These are phyloP conservation scores for Tryphoninae sp. DNA, from an alignment of 2,888 invertebrate genomes.

Conservation along the genomic window DNA sequence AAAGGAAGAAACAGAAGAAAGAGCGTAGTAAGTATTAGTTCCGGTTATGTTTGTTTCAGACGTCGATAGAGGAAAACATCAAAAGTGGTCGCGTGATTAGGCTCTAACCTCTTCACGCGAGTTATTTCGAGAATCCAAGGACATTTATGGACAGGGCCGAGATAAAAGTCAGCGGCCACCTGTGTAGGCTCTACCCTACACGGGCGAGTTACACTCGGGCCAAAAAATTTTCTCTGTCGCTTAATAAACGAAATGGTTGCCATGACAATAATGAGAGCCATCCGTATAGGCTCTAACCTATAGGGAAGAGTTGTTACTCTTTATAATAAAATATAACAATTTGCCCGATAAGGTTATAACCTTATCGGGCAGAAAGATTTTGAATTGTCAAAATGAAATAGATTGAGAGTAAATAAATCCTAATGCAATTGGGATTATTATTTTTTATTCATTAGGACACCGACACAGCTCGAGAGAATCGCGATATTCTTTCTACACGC, in stretches of 20 bases:
- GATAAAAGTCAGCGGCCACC: too few relatives aligned
- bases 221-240: neutral
- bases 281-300: too few relatives aligned
- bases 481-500: neutral
- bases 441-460: constrained; percentile 3
- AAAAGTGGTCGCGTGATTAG: constrained; percentile 1
- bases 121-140: constrained; percentile 10
- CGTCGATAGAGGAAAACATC: neutral
- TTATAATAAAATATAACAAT: too few relatives aligned
- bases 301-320: too few relatives aligned
- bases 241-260: too few relatives aligned
- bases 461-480: constrained; percentile 9
- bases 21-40: constrained; percentile 11
- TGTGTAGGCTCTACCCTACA: too few relatives aligned
- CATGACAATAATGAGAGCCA: too few relatives aligned
- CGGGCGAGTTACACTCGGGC: constrained; percentile 12
- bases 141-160: constrained; percentile 2
- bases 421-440: too few relatives aligned
- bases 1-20: neutral
- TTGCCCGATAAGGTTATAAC: too few relatives aligned
- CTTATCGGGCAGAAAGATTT: too few relatives aligned
- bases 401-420: too few relatives aligned
- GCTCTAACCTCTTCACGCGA: constrained; percentile 13
- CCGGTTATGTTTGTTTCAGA: neutral
- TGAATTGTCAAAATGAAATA: too few relatives aligned